Conservation (phyloP, 1,140 invertebrate species). For the Argopecten irradians region DNA sequence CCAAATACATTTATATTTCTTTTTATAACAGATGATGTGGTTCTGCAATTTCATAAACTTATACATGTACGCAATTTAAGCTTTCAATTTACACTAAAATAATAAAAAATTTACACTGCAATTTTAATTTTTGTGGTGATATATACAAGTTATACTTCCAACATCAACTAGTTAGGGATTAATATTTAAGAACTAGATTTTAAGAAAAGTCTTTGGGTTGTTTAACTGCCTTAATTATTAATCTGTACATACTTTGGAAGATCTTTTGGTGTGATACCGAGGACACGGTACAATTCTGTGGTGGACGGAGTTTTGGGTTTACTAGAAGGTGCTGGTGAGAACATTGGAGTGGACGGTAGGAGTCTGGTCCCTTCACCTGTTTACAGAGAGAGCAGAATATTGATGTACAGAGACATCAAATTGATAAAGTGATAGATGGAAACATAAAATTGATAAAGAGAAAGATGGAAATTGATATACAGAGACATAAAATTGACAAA, state of each 20-base stretch:
- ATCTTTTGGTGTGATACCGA: slow-evolving; percentile 53
- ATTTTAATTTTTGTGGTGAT: too few relatives aligned
- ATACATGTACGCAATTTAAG: too few relatives aligned
- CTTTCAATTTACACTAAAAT: too few relatives aligned
- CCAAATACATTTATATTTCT: too few relatives aligned
- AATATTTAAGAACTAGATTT: too few relatives aligned
- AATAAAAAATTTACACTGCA: too few relatives aligned
- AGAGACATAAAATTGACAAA: background rate
- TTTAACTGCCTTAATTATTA: too few relatives aligned
- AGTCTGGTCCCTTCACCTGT: slow-evolving; percentile 54
- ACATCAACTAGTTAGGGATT: too few relatives aligned
- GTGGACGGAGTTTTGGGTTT: slow-evolving; percentile 57
- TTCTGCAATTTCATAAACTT: too few relatives aligned
- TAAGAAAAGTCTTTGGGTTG: too few relatives aligned
- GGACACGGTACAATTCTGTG: slow-evolving; percentile 58
- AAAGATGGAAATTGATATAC: background rate
- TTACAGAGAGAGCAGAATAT: background rate
- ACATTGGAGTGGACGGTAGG: slow-evolving; percentile 67
- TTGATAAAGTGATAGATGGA: background rate
- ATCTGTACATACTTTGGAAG: slow-evolving; percentile 25
- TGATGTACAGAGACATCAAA: background rate
- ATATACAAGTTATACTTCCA: too few relatives aligned
- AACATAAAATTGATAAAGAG: background rate
- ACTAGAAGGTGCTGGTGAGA: slow-evolving; percentile 62
- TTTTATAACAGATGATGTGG: too few relatives aligned